These are phyloP conservation scores for Amyelois transitella DNA, from an alignment of 1,140 invertebrate genomes.

Conservation along the genomic window DNA sequence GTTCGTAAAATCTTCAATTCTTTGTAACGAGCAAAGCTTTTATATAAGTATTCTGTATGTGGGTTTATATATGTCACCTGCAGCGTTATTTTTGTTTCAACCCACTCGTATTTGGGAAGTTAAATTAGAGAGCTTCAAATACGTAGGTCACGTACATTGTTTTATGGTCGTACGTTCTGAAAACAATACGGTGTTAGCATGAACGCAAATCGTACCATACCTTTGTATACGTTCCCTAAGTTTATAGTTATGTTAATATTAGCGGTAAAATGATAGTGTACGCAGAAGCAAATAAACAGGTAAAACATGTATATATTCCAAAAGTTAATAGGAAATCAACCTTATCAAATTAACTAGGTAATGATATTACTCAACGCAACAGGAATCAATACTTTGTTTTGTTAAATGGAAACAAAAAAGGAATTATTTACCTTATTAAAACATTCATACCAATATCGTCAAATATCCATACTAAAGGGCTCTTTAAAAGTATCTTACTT, in stretches of 20 bases:
- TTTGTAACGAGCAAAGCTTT: not conserved
- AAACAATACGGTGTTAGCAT: not conserved
- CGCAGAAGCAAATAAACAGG: not conserved
- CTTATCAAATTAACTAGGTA: no score
- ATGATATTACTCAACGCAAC: no score
- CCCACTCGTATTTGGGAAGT: not conserved
- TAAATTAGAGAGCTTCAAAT: not conserved
- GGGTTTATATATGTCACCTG: not conserved
- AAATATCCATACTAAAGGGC: no score
- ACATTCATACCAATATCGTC: no score
- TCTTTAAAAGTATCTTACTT: no score
- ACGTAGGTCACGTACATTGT: not conserved
- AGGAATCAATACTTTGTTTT: no score
- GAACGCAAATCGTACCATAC: not conserved
- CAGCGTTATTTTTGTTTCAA: not conserved
- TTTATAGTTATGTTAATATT: not conserved
- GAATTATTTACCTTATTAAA: no score
- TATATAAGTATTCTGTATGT: not conserved
- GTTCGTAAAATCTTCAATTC: not conserved
- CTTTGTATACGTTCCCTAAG: not conserved
- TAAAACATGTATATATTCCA: no score
- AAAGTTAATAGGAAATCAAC: no score
- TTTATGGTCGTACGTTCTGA: not conserved
- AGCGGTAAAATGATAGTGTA: no score
- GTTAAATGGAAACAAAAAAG: no score